Conservation (phyloP, 2,113 vertebrate species). For the Ceyx cyanopectus region DNA sequence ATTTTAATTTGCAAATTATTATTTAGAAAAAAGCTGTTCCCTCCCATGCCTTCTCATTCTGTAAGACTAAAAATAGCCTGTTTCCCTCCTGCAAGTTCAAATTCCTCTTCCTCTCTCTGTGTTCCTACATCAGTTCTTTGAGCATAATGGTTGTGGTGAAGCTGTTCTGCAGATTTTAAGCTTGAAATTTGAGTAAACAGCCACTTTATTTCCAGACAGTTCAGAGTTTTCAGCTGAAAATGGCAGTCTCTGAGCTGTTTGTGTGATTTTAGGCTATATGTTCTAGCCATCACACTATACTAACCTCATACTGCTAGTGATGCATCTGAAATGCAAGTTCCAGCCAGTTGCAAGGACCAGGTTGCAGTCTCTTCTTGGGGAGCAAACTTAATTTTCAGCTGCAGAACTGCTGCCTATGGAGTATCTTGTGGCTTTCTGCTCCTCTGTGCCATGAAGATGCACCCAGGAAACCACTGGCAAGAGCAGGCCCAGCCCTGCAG, state of each 20-base stretch:
- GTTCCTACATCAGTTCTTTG: background rate
- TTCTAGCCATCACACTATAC: background rate
- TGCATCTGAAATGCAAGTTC: background rate
- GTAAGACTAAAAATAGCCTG: background rate
- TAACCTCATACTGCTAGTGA: background rate
- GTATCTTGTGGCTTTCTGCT: background rate
- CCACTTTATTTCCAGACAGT: background rate
- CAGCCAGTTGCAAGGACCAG: background rate
- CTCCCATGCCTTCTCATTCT: background rate
- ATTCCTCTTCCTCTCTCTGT: background rate
- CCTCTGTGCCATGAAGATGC: background rate
- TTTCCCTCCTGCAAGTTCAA: background rate
- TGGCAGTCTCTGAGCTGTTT: background rate
- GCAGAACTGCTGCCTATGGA: fast-evolving
- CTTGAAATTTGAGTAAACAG: background rate
- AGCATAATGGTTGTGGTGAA: background rate
- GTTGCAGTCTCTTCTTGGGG: background rate
- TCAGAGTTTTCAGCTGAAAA: background rate
- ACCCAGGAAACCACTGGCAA: background rate
- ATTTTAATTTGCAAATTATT: background rate
- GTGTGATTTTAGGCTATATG: background rate
- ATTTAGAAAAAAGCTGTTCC: background rate
- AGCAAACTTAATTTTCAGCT: background rate
- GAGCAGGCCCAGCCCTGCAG: background rate
- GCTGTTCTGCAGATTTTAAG: background rate